A percentile compares a stretch with the other conserved stretches of the same genome.
Conservation (phyloP, 2,113 vertebrate species). For the Phylloscopus whistleri region DNA sequence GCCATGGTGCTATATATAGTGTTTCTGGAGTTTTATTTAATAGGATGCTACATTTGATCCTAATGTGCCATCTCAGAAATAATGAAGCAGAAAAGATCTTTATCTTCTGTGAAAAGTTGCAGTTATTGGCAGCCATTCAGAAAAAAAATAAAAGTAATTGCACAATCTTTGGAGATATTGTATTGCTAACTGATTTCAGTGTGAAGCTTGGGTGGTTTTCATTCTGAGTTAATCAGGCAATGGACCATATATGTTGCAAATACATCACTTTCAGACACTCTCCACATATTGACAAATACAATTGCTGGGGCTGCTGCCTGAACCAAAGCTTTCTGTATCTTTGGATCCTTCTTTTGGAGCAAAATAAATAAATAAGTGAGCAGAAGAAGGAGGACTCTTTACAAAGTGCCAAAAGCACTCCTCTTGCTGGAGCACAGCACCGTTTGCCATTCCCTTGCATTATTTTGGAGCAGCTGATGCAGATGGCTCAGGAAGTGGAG, state of each 20-base stretch:
- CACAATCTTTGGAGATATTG: constrained; percentile 64
- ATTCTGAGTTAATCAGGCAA: constrained; percentile 71
- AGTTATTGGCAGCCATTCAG: constrained; percentile 74
- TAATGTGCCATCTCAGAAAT: constrained; percentile 74
- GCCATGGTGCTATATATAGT: constrained; percentile 67
- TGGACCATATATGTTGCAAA: constrained; percentile 57
- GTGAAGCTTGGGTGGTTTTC: constrained; percentile 65
- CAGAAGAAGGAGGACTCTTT: background rate
- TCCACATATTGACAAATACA: constrained; percentile 66
- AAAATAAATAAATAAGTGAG: background rate
- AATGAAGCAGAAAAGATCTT: constrained; percentile 76
- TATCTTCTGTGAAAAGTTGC: constrained; percentile 74
- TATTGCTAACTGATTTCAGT: constrained; percentile 68
- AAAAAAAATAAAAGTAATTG: constrained; percentile 71
- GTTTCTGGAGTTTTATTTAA: constrained; percentile 72
- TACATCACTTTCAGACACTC: constrained; percentile 50
- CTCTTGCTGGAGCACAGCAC: background rate
- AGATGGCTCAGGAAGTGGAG: background rate
- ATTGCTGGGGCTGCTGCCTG: constrained; percentile 26
- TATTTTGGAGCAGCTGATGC: constrained; percentile 17
- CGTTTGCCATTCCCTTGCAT: background rate
- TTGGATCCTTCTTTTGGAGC: background rate
- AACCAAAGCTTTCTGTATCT: background rate
- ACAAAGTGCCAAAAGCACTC: constrained; percentile 1
- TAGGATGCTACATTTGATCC: constrained; percentile 72